A percentile compares a stretch with the other conserved stretches of the same genome.
Evolutionary conservation across 2,113 vertebrate genomes (phyloP).

Genomic region (Hemichromis elongatus): DNA sequence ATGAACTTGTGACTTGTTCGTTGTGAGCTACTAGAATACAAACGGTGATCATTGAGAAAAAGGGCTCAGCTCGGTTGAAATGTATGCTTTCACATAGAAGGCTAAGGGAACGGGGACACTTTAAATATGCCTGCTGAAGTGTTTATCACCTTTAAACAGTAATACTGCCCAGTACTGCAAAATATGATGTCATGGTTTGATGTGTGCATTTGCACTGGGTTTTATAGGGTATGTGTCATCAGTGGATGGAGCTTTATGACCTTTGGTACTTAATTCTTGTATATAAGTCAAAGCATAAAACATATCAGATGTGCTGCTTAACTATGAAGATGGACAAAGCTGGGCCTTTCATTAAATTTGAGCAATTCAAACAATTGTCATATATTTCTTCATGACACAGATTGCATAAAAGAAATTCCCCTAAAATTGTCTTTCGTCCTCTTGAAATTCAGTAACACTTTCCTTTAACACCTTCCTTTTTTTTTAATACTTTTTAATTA

Average conservation of each 20-base stretch:
- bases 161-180: background rate
- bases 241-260: conserved; percentile 49
- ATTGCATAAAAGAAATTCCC: background rate
- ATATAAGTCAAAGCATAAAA: background rate
- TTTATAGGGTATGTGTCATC: background rate
- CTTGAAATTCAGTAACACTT: background rate
- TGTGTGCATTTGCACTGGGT: background rate
- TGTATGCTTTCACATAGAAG: background rate
- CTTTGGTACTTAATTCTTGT: conserved; percentile 3
- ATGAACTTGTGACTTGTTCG: background rate
- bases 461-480: background rate
- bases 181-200: background rate
- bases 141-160: background rate
- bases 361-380: background rate
- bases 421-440: background rate
- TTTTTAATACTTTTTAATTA: background rate
- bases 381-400: background rate
- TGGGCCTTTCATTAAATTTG: background rate
- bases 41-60: background rate
- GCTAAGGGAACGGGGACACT: background rate
- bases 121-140: background rate
- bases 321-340: background rate
- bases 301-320: background rate
- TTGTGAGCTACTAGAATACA: background rate
- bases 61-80: background rate